phyloP scores from a whole-genome alignment of 2,888 invertebrate genomes.

The Ophion slaviceki region DNA sequence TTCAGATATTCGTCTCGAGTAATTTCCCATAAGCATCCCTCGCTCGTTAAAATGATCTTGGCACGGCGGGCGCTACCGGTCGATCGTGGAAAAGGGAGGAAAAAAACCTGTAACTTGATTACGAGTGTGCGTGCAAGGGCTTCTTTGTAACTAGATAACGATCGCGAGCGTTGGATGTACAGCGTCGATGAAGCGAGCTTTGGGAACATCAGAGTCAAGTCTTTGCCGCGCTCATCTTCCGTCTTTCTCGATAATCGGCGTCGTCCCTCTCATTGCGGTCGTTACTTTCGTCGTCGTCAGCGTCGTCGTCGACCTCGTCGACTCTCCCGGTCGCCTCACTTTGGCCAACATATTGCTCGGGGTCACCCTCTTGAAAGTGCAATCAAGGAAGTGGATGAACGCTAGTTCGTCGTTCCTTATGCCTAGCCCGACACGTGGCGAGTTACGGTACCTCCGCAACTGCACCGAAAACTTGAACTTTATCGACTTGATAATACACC shows the following conservation, averaged over 20 bases:
- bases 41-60: constrained; percentile 50
- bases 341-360: constrained; percentile 36
- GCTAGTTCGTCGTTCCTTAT: constrained; percentile 36
- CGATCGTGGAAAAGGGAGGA: constrained; percentile 9
- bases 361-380: constrained; percentile 59
- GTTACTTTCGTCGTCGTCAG: constrained; percentile 58
- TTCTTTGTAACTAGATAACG: constrained; percentile 65
- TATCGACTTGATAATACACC: not conserved
- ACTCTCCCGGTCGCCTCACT: constrained; percentile 43
- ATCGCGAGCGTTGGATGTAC: constrained; percentile 59
- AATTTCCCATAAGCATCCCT: constrained; percentile 1
- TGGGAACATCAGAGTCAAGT: constrained; percentile 41
- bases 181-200: constrained; percentile 54
- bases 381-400: constrained; percentile 56
- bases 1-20: not conserved
- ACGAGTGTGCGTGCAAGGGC: constrained; percentile 47
- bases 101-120: constrained; percentile 48
- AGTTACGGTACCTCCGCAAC: not conserved
- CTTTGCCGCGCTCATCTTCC: constrained; percentile 43
- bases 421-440: constrained; percentile 25
- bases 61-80: not conserved
- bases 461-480: not conserved
- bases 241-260: constrained; percentile 62
- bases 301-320: constrained; percentile 30
- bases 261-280: constrained; percentile 62